A percentile compares a stretch with the other conserved stretches of the same genome.
Evolutionary conservation across 2,797 vertebrate genomes (phyloP).

Genomic region (Scolopax rusticola): DNA sequence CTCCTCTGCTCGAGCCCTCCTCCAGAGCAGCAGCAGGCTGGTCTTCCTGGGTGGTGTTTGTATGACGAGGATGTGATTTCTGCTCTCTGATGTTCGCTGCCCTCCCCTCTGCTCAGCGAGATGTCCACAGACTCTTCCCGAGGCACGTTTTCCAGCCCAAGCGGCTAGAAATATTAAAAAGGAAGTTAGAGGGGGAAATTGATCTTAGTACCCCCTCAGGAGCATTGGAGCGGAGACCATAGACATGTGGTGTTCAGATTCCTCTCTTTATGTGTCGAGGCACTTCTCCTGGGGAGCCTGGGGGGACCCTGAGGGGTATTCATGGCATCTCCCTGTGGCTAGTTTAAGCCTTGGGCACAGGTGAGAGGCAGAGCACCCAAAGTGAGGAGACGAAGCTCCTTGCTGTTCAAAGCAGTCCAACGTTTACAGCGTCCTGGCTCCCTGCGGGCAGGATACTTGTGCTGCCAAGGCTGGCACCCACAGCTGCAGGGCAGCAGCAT

Average conservation of each 20-base stretch:
- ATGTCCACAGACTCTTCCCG: background rate
- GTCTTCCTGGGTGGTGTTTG: conserved; percentile 19
- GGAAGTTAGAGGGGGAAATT: background rate
- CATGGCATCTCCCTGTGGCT: background rate
- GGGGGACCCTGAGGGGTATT: background rate
- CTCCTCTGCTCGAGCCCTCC: background rate
- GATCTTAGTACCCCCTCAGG: background rate
- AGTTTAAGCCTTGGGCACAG: background rate
- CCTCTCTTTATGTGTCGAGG: background rate
- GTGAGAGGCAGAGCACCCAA: background rate
- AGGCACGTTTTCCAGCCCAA: background rate
- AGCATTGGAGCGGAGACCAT: background rate
- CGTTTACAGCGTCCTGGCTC: background rate
- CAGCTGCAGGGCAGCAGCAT: background rate
- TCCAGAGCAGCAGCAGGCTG: conserved; percentile 15
- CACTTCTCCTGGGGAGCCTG: background rate
- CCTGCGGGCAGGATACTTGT: accelerated
- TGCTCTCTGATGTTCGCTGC: background rate
- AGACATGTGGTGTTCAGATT: background rate
- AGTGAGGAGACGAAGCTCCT: background rate
- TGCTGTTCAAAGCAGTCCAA: background rate
- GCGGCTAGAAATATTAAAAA: background rate
- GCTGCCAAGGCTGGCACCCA: background rate
- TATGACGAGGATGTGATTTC: conserved; percentile 2
- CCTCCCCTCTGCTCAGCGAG: background rate